Percentiles rank a stretch among this genome's conserved stretches.
Conservation (phyloP, 2,888 invertebrate species). For the Cheiracanthium punctorium region DNA sequence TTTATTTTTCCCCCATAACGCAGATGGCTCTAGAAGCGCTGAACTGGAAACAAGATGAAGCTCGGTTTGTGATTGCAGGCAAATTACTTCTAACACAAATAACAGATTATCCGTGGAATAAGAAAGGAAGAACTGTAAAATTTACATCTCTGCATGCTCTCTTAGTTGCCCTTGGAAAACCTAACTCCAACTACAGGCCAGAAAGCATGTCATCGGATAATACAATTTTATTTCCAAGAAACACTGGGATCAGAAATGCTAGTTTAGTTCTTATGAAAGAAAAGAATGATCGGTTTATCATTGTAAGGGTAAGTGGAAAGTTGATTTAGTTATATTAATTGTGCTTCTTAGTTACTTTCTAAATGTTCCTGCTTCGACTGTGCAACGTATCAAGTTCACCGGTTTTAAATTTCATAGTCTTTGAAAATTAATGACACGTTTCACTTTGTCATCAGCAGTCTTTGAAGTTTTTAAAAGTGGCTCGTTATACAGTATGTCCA, state of each 20-base stretch:
- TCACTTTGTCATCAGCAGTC: too few species aligned
- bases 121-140: conserved; percentile 74
- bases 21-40: conserved; percentile 92
- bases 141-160: conserved; percentile 91
- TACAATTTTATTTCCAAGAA: conserved; percentile 77
- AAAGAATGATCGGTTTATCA: conserved; percentile 90
- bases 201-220: conserved; percentile 77
- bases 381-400: too few species aligned
- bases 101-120: conserved; percentile 72
- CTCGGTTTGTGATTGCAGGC: conserved; percentile 92
- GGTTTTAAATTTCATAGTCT: too few species aligned
- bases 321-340: too few species aligned
- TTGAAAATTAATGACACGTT: too few species aligned
- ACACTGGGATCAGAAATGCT: conserved; percentile 86
- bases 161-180: conserved; percentile 92
- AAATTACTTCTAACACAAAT: conserved; percentile 91
- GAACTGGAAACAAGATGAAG: conserved; percentile 93
- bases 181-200: conserved; percentile 83
- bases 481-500: too few species aligned
- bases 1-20: too few species aligned
- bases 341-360: too few species aligned
- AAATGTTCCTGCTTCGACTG: too few species aligned
- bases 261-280: conserved; percentile 91
- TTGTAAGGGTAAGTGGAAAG: conserved; percentile 83
- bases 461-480: too few species aligned